These are phyloP conservation scores for Cosmorhoe ocellata DNA, from an alignment of 2,888 invertebrate genomes.

Conservation along the genomic window DNA sequence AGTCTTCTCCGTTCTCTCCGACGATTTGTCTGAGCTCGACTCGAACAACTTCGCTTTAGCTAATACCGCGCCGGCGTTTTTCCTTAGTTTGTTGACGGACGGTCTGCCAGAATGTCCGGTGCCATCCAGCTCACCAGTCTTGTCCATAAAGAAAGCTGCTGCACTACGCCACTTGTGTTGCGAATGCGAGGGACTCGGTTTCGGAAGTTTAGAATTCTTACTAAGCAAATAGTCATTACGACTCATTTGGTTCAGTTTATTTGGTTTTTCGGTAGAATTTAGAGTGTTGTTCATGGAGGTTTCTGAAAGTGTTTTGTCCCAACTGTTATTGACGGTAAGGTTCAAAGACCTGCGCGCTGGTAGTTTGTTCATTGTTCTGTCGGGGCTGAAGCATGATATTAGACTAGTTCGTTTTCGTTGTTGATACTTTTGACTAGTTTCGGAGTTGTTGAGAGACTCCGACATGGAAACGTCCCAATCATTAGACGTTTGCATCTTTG, in stretches of 20 bases:
- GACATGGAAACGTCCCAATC: slow-evolving; percentile 61
- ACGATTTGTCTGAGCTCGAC: slow-evolving; percentile 76
- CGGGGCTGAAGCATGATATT: slow-evolving; percentile 56
- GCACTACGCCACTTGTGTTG: slow-evolving; percentile 81
- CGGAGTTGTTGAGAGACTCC: slow-evolving; percentile 57
- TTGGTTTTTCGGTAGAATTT: slow-evolving; percentile 53
- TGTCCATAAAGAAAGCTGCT: slow-evolving; percentile 78
- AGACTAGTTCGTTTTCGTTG: slow-evolving; percentile 64
- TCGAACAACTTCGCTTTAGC: slow-evolving; percentile 91
- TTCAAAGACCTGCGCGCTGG: slow-evolving; percentile 67
- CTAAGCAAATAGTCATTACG: slow-evolving; percentile 53
- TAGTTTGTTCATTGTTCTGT: slow-evolving; percentile 60
- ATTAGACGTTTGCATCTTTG: slow-evolving; percentile 46
- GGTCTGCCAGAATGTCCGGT: slow-evolving; percentile 83
- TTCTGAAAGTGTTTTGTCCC: slow-evolving; percentile 58
- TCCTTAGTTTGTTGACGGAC: slow-evolving; percentile 87
- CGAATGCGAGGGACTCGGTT: slow-evolving; percentile 51
- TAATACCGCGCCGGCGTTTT: slow-evolving; percentile 91
- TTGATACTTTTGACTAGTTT: slow-evolving; percentile 61
- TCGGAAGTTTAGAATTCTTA: slow-evolving; percentile 44
- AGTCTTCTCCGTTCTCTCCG: slow-evolving; percentile 61
- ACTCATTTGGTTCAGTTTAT: slow-evolving; percentile 46
- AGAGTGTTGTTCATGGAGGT: slow-evolving; percentile 57
- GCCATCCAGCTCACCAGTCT: slow-evolving; percentile 70
- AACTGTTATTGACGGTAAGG: slow-evolving; percentile 55